Conservation (phyloP, 92 coral and sea anemone species). For the Plumapathes pennacea region DNA sequence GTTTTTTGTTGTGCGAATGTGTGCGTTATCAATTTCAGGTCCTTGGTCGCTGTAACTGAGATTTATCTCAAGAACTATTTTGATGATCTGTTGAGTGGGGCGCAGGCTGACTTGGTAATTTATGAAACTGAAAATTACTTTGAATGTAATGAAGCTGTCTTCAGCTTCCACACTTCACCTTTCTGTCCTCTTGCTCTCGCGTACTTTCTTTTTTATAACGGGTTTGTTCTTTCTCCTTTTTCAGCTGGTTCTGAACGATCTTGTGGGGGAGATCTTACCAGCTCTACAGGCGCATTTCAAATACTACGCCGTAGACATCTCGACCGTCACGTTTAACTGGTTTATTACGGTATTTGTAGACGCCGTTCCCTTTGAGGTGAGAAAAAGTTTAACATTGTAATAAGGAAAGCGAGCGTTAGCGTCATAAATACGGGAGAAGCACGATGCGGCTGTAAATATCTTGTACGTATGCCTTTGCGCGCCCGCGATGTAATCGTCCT, state of each 20-base stretch:
- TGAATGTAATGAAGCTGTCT: too few relatives aligned
- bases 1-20: background rate
- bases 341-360: conserved; percentile 75
- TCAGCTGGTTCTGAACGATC: conserved; percentile 74
- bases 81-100: conserved; percentile 70
- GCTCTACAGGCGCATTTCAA: conserved; percentile 76
- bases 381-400: background rate
- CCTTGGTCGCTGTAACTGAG: conserved; percentile 77
- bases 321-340: conserved; percentile 89
- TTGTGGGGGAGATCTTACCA: conserved; percentile 66
- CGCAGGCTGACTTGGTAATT: conserved; percentile 79
- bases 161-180: background rate
- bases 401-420: too few relatives aligned
- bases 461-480: too few relatives aligned
- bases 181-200: background rate
- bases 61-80: conserved; percentile 72
- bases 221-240: conserved; percentile 4
- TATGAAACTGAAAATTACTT: too few relatives aligned
- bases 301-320: conserved; percentile 77
- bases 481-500: too few relatives aligned
- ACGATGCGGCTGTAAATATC: too few relatives aligned
- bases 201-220: background rate
- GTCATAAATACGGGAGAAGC: too few relatives aligned
- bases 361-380: conserved; percentile 94
- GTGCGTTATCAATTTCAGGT: conserved; percentile 30